Evolutionary conservation across 2,113 vertebrate genomes (phyloP), one percentile per base, ranked within the genome.

Genomic region (Paradisaea rubra): DNA sequence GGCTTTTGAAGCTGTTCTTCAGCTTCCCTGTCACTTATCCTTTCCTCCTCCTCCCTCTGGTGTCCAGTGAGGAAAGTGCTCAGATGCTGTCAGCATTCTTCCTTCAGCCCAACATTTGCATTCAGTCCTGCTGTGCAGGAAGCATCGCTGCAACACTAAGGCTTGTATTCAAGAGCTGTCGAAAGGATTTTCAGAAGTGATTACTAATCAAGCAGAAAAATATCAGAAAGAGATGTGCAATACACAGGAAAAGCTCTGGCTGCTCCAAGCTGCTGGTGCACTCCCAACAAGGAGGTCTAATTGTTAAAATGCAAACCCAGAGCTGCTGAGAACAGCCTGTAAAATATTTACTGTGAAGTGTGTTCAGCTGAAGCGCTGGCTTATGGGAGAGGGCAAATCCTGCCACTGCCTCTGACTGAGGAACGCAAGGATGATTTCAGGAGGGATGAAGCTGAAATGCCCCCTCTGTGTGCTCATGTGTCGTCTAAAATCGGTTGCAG

Each of bases 131-230:
- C 91, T 91, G 84, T 57, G 69, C 85, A 28, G 28, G 49, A 63
- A 81, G 68, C 91, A 60, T 54, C 86, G 41, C 47, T 31, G 42
- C 44, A 35, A 86, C 17, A 7, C 50, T 64, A 5, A 59, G 64
- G 41, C 91, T 86, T 82, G 23, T 81, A 70, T 81, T 89, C 60
- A 59, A 59, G 92, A 93, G 69, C 70, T 49, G 39, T 81, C 5
- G 2, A 72, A 91, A 88, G 86, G 86, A 86, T 96, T 96, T 94
- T 88, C 89, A 94, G 89, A 54, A 85, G 53, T 64, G 78, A 85
- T 97, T 94, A 94, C 88, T 96, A 94, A 97, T 96, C 93, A 96
- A 82, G 91, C 93, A 94, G 96, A 92, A 96, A 93, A 96, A 77
- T 81, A 94, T 35, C 92, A 86, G 85, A 68, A 80, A 47, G 72